Evolutionary conservation across 2,888 invertebrate species (phyloP), one percentile per base, ranked within the genome.

Genomic region (Rhagophthalmus giganteus): DNA sequence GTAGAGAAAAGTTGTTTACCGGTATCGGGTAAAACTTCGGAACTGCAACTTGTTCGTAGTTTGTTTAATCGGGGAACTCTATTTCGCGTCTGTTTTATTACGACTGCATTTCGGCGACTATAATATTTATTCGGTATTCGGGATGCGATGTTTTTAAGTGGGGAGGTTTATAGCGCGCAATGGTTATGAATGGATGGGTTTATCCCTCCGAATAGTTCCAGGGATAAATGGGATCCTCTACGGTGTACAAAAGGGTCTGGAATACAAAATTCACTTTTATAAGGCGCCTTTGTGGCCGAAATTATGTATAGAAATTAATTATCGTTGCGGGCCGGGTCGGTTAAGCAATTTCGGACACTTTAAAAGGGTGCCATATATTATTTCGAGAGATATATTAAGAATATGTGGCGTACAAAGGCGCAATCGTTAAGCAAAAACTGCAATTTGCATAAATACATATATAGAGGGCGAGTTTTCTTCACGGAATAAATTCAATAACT

Each of bases 281-380:
- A 46, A 37, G 13, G 20, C 28, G 30, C 32, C 46, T 32, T 46
- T 37, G 35, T 45, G 24, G 14, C 14, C 27, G 16, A 46, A 46
- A 38, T 20, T 20, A 20, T 20, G 20, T 27, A 9, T 6, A 6
- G 10, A 27, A 27, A 27, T 27, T 27, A 27, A 27, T 27, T 27
- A 27, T 27, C 8, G 27, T 8, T 8, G 2, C 27, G 27, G 8
- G 4, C 5, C 4, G 2, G 39, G 24, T 9, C 24, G 20, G 24
- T 28, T n/a, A 25, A 41, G 30, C 28, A 30, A 41, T 41, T 41
- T 41, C 13, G 13, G 40, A 16, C 31, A 14, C 31, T 41, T 39
- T 41, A 31, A 31, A 14, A 28, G 26, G 15, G 16, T 5, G 24
- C 6, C 11, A 33, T 20, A 7, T 20, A 7, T 7, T 20, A 20